Percentiles rank a stretch among this genome's conserved stretches.
Conservation (phyloP, 2,888 invertebrate genomes). For the Caenorhabditis sp. region DNA sequence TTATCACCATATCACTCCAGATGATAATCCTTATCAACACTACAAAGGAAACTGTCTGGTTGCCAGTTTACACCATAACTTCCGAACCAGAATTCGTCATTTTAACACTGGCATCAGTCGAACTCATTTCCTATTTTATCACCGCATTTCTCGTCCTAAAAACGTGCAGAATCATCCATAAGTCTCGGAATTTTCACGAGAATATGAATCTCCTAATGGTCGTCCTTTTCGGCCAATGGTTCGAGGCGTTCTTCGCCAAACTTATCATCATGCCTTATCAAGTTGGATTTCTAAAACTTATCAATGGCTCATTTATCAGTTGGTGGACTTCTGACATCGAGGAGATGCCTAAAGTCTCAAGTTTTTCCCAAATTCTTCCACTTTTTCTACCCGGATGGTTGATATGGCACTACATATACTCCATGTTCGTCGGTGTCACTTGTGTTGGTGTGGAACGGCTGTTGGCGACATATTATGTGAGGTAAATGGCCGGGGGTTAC, state of each 20-base stretch:
- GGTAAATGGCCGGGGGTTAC: slow-evolving; percentile 8
- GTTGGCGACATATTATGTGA: slow-evolving; percentile 40
- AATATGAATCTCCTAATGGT: slow-evolving; percentile 44
- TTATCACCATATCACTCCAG: background rate
- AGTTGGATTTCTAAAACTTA: slow-evolving; percentile 22
- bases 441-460: slow-evolving; percentile 33
- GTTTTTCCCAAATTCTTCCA: slow-evolving; percentile 10
- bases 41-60: slow-evolving; percentile 15
- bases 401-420: slow-evolving; percentile 56
- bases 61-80: slow-evolving; percentile 35
- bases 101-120: background rate
- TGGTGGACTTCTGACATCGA: slow-evolving; percentile 46
- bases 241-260: slow-evolving; percentile 38
- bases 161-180: slow-evolving; percentile 27
- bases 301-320: slow-evolving; percentile 12
- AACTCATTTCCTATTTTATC: slow-evolving; percentile 18
- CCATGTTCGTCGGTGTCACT: slow-evolving; percentile 46
- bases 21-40: slow-evolving; percentile 35
- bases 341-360: slow-evolving; percentile 23
- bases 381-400: slow-evolving; percentile 28
- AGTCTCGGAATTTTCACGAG: slow-evolving; percentile 31
- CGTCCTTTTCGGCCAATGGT: slow-evolving; percentile 27
- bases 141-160: slow-evolving; percentile 23
- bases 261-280: slow-evolving; percentile 36
- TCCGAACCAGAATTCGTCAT: slow-evolving; percentile 2